Percentiles rank a stretch among this genome's conserved stretches.
Conservation (phyloP, 2,797 vertebrate species). For the Tympanoctomys barrerae region DNA sequence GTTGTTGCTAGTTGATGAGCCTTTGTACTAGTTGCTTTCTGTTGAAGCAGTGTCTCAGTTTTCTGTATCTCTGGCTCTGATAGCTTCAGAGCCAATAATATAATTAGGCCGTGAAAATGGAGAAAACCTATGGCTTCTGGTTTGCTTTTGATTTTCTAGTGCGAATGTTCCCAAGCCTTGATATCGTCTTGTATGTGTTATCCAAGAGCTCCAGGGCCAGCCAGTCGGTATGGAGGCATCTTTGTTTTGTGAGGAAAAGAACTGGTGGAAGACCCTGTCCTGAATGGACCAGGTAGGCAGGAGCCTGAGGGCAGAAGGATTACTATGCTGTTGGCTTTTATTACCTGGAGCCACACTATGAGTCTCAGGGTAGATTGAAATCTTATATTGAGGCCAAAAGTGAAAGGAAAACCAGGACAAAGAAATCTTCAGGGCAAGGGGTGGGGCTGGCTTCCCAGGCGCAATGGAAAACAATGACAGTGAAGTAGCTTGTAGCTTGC, state of each 20-base stretch:
- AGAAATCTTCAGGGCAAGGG: conserved; percentile 77
- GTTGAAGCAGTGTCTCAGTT: background rate
- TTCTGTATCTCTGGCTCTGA: background rate
- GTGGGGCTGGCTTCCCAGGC: conserved; percentile 76
- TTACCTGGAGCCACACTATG: conserved; percentile 69
- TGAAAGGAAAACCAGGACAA: conserved; percentile 85
- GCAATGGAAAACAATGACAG: conserved; percentile 72
- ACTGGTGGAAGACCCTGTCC: conserved; percentile 51
- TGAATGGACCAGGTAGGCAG: conserved; percentile 49
- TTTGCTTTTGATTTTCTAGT: conserved; percentile 85
- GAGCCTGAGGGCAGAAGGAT: background rate
- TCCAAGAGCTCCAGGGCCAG: conserved; percentile 74
- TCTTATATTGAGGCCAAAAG: conserved; percentile 76
- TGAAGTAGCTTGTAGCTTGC: conserved; percentile 71
- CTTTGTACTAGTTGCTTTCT: conserved; percentile 10
- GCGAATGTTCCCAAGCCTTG: conserved; percentile 81
- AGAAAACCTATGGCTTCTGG: conserved; percentile 75
- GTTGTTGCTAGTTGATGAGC: background rate
- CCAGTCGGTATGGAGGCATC: conserved; percentile 73
- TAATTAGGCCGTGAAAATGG: conserved; percentile 81
- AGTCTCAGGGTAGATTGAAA: conserved; percentile 82
- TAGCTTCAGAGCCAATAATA: conserved; percentile 13
- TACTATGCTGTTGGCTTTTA: conserved; percentile 48
- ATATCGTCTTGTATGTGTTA: conserved; percentile 77
- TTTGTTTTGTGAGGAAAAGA: conserved; percentile 79